Conservation (phyloP, 2,797 vertebrate genomes). For the Ficedula albicollis region DNA sequence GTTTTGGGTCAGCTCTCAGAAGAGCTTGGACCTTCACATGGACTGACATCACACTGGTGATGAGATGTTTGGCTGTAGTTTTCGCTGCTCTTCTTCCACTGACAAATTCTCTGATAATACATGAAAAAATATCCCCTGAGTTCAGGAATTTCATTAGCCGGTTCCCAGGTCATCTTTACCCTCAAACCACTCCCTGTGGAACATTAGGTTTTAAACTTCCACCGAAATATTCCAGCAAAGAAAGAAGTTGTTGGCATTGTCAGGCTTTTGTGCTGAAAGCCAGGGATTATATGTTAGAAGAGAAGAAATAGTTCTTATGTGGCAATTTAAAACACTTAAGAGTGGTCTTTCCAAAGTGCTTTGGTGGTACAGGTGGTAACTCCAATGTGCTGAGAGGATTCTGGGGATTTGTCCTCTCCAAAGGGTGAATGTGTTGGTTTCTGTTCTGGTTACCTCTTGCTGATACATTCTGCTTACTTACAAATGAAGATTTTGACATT, state of each 20-base stretch:
- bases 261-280: background rate
- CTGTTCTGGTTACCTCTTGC: background rate
- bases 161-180: background rate
- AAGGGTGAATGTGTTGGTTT: background rate
- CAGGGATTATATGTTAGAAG: background rate
- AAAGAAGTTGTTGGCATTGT: background rate
- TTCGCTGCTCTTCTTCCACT: conserved; percentile 74
- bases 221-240: background rate
- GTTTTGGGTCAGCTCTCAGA: conserved; percentile 75
- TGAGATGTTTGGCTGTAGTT: conserved; percentile 74
- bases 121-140: conserved; percentile 68
- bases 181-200: background rate
- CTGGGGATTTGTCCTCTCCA: background rate
- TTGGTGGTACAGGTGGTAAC: background rate
- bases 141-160: background rate
- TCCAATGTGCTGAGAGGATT: background rate
- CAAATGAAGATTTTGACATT: background rate
- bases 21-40: conserved; percentile 80
- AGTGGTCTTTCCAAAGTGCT: background rate
- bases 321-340: background rate
- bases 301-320: background rate
- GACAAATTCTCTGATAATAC: conserved; percentile 76
- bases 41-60: conserved; percentile 74
- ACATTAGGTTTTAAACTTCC: background rate
- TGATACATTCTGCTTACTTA: background rate